Conservation (phyloP, 1,140 invertebrate species). For the Thrips palmi region DNA sequence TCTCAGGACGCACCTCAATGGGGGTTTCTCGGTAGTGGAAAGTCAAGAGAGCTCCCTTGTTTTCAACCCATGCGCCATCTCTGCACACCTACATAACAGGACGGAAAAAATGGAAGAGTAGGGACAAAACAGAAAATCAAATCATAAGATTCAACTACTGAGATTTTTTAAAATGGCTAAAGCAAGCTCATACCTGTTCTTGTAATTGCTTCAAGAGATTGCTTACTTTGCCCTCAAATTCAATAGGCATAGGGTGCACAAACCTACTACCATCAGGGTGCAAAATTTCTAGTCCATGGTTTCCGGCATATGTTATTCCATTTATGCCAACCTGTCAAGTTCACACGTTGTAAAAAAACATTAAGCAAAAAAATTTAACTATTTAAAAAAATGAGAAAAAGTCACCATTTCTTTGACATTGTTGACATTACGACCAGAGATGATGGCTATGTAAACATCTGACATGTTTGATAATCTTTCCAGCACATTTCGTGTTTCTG, state of each 20-base stretch:
- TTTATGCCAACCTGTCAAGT: conserved; percentile 70
- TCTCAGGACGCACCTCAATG: conserved; percentile 33
- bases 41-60: conserved; percentile 70
- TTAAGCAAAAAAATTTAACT: background rate
- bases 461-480: conserved; percentile 69
- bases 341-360: conserved; percentile 12
- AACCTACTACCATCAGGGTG: conserved; percentile 82
- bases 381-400: too few relatives aligned
- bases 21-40: conserved; percentile 79
- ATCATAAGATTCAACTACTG: conserved; percentile 2
- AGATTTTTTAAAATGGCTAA: background rate
- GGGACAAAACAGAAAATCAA: conserved; percentile 4
- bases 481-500: conserved; percentile 67
- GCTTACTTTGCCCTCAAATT: conserved; percentile 63
- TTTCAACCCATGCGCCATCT: conserved; percentile 82
- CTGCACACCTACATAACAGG: conserved; percentile 40
- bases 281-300: conserved; percentile 73
- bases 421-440: conserved; percentile 68
- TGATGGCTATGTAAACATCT: conserved; percentile 74
- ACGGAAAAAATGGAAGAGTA: conserved; percentile 10
- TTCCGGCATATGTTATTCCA: conserved; percentile 78
- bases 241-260: conserved; percentile 73
- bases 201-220: conserved; percentile 58
- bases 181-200: conserved; percentile 44
- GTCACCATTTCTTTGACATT: conserved; percentile 77